A percentile compares a stretch with the other conserved stretches of the same genome.
Conservation (phyloP, 2,797 vertebrate genomes). For the Novumbra hubbsi region DNA sequence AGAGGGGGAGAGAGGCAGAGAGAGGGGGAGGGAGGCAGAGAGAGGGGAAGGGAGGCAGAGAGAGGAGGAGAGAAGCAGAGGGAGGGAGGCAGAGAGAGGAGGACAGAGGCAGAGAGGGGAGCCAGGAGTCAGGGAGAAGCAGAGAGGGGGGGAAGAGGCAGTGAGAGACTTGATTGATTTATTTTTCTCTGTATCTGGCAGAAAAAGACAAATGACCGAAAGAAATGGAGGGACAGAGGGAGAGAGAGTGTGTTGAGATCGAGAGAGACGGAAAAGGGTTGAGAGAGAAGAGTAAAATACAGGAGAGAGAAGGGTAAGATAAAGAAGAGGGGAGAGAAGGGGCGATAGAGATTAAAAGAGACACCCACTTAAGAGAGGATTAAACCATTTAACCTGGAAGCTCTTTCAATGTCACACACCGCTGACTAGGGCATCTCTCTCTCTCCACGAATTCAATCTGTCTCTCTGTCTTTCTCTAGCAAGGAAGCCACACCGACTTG, state of each 20-base stretch:
- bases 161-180: conserved; percentile 52
- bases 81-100: no score
- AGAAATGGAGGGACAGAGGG: conserved; percentile 31
- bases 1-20: not conserved
- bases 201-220: conserved; percentile 44
- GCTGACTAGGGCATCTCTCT: conserved; percentile 12
- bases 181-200: conserved; percentile 41
- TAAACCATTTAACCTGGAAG: conserved; percentile 56
- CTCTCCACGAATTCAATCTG: conserved; percentile 6
- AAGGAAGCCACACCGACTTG: no score
- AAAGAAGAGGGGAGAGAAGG: conserved; percentile 20
- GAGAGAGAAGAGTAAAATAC: conserved; percentile 44
- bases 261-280: conserved; percentile 20
- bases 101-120: not conserved
- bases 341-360: conserved; percentile 30
- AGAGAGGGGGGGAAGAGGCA: no score
- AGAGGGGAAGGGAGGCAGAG: not conserved
- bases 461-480: not conserved
- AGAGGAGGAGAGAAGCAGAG: no score
- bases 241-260: conserved; percentile 11
- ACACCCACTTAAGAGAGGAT: conserved; percentile 48
- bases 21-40: no score
- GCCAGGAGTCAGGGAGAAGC: not conserved
- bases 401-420: conserved; percentile 42
- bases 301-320: not conserved